Percentiles rank a stretch among this genome's conserved stretches.
These are phyloP conservation scores for Meloidogyne chitwoodi DNA, from an alignment of 1,140 invertebrate genomes.

Conservation along the genomic window DNA sequence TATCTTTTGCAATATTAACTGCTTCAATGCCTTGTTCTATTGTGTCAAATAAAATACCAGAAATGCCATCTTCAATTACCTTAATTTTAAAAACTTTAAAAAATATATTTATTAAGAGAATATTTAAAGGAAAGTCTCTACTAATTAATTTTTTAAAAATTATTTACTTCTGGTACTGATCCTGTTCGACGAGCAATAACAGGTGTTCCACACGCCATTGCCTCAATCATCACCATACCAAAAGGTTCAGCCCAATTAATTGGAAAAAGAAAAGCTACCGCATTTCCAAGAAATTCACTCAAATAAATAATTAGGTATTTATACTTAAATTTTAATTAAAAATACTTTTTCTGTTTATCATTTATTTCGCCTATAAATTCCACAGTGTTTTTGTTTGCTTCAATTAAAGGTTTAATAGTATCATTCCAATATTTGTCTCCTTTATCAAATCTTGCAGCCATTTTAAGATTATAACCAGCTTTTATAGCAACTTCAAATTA, in stretches of 20 bases:
- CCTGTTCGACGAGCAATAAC: conserved; percentile 6
- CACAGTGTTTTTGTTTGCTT: not conserved
- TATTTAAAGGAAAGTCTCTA: not conserved
- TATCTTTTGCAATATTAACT: not conserved
- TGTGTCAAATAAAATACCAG: conserved; percentile 11
- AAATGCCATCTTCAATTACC: conserved; percentile 10
- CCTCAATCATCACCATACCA: conserved; percentile 23
- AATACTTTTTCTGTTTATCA: conserved; percentile 16
- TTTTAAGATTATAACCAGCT: conserved; percentile 6
- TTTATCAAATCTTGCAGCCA: conserved; percentile 14
- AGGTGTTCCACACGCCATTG: conserved; percentile 28
- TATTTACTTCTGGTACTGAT: conserved; percentile 18
- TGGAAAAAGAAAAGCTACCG: conserved; percentile 21
- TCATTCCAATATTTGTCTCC: conserved; percentile 3
- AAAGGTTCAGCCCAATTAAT: conserved; percentile 31
- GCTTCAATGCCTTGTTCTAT: conserved; percentile 1
- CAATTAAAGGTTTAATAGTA: not conserved
- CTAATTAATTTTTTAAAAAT: not conserved
- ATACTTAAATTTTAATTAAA: not conserved
- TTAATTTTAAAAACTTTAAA: not conserved
- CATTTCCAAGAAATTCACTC: conserved; percentile 21
- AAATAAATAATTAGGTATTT: not conserved
- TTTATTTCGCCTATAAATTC: conserved; percentile 19
- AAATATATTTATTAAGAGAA: not conserved
- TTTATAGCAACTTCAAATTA: not conserved